These are phyloP conservation scores for Chauna torquata DNA, from an alignment of 2,113 vertebrate species.

Conservation along the genomic window DNA sequence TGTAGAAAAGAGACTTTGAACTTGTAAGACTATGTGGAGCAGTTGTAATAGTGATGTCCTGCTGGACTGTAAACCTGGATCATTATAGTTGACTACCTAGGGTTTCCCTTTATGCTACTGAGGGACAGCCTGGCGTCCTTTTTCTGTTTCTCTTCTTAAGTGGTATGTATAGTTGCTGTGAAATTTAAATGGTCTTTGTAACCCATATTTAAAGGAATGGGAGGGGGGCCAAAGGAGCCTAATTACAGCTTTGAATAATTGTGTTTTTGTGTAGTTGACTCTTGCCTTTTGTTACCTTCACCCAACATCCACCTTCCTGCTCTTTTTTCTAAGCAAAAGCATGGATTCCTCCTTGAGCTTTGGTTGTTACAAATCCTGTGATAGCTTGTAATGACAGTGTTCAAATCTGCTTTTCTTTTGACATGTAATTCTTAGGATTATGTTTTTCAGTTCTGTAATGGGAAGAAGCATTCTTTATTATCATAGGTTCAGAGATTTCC, in stretches of 20 bases:
- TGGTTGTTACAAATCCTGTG: not conserved
- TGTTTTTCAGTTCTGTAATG: not conserved
- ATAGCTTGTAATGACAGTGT: not conserved
- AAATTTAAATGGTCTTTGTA: not conserved
- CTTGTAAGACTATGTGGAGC: not conserved
- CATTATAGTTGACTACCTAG: not conserved
- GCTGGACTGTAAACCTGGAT: not conserved
- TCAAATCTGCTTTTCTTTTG: not conserved
- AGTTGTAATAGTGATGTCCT: not conserved
- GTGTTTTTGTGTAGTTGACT: not conserved
- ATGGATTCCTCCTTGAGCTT: not conserved
- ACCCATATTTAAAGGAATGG: not conserved
- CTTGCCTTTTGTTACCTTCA: not conserved
- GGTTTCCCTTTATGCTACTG: not conserved
- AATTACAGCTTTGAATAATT: not conserved
- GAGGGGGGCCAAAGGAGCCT: not conserved
- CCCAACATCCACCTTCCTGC: not conserved
- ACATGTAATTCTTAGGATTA: not conserved
- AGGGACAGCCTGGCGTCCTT: not conserved
- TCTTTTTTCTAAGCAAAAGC: not conserved
- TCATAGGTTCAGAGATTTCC: not conserved
- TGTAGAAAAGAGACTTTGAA: not conserved
- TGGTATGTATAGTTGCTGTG: not conserved
- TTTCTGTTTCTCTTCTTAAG: not conserved
- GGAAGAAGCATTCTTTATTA: not conserved